These are phyloP conservation scores for Smittia aterrima DNA, from an alignment of 2,888 invertebrate genomes.

Conservation along the genomic window DNA sequence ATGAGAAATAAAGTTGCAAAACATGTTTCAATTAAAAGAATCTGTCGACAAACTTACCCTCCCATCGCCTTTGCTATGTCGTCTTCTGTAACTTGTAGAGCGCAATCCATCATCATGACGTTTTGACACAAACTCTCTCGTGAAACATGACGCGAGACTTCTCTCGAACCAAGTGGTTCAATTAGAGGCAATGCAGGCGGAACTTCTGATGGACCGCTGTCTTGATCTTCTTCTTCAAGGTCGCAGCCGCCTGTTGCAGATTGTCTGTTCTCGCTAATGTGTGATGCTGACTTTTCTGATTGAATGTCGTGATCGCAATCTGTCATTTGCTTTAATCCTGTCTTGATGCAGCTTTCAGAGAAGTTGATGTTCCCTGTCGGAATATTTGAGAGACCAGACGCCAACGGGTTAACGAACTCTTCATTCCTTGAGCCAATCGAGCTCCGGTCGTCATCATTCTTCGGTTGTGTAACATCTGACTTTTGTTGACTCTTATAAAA, in stretches of 20 bases:
- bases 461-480: constrained; percentile 43
- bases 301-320: constrained; percentile 57
- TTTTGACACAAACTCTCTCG: constrained; percentile 68
- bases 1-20: not conserved
- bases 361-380: constrained; percentile 50
- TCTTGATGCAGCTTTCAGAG: constrained; percentile 43
- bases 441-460: constrained; percentile 54
- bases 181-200: constrained; percentile 79
- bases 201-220: constrained; percentile 76
- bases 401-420: constrained; percentile 59
- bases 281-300: constrained; percentile 48
- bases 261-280: constrained; percentile 46
- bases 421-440: constrained; percentile 55
- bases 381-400: constrained; percentile 61
- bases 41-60: constrained; percentile 49
- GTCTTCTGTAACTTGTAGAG: constrained; percentile 89
- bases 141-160: constrained; percentile 65
- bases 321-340: constrained; percentile 53
- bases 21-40: not conserved
- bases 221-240: constrained; percentile 67
- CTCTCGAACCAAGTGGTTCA: constrained; percentile 74
- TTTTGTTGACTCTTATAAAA: constrained; percentile 18
- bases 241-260: constrained; percentile 48
- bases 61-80: constrained; percentile 88
- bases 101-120: constrained; percentile 82